Base-by-base conservation (phyloP, 2,797 vertebrate genomes). In the Epinephelus malabaricus region DNA sequence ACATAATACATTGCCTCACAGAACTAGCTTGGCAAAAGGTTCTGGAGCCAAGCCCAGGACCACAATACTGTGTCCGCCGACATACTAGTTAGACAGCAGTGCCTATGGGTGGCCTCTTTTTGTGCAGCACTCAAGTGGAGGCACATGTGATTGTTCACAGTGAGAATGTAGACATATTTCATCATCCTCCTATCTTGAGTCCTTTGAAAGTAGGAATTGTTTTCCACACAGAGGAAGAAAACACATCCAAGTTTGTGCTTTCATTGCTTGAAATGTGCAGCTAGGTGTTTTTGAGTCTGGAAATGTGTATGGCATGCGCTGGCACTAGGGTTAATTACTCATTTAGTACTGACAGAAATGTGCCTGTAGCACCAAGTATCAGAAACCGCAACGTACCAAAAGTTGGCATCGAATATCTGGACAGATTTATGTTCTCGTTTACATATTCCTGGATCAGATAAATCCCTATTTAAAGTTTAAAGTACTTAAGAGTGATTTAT, bases 11-110 rank as follows among this genome's bases (percentile, higher is more conserved):
- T 51, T 63, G 40, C 34, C 55, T 75, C 34, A 38, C 49, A 25
- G 19, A 43, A 51, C 13, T 40, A 18, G 59, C 38, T 63, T 60
- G 69, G 59, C 45, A 64, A 71, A 49, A 19, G 49, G 27, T 58
- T 77, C 76, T 85, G 67, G 68, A 80, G 27, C 19, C 17, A 59
- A 81, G 72, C 70, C 79, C 58, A 68, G 62, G 38, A 38, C 40
- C 23, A 21, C 51, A 54, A 38, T 55, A 66, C 64, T 46, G 17
- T 49, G 6, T 66, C 67, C 7, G 3, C 61, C 73, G 65, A 72
- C 66, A 47, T 30, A 59, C 30, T 18, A 66, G 30, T 55, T 72
- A 72, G 11, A 82, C 49, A 76, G 47, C 54, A 53, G 13, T 61
- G 67, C 21, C 17, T 49, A 21, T 56, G 8, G 63, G 46, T 61